phyloP scores from a whole-genome alignment of 2,888 invertebrate genomes.

The Lissocephala sabroskyi region DNA sequence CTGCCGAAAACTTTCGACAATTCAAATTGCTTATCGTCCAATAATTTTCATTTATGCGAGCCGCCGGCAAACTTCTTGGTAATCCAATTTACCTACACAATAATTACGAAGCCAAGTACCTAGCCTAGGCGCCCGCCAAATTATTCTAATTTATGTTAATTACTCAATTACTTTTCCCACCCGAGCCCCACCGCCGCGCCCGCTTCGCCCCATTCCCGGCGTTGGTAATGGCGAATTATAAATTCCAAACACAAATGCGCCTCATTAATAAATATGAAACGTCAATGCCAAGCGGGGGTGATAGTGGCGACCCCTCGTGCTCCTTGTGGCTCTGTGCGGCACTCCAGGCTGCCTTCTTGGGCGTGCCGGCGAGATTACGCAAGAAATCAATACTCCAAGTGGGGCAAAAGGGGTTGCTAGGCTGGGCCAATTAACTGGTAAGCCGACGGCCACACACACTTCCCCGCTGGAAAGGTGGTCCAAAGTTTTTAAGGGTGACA shows the following conservation, averaged over 20 bases:
- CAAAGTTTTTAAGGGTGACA: too few species aligned
- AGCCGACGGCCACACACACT: too few species aligned
- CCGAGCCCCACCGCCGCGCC: neutral
- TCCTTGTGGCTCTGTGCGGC: slow-evolving; percentile 16
- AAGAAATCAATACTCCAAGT: slow-evolving; percentile 61
- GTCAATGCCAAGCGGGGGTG: slow-evolving; percentile 42
- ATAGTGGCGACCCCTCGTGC: too few species aligned
- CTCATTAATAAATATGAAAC: slow-evolving; percentile 67
- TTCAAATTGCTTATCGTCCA: slow-evolving; percentile 55
- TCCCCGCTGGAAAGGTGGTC: too few species aligned
- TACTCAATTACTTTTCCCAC: slow-evolving; percentile 63
- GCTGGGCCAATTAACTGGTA: neutral
- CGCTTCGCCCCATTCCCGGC: neutral
- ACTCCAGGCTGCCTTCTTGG: slow-evolving; percentile 30
- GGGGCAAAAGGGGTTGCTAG: slow-evolving; percentile 47
- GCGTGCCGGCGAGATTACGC: slow-evolving; percentile 53
- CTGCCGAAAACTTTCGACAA: slow-evolving; percentile 29
- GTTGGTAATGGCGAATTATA: slow-evolving; percentile 48
- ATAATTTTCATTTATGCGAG: slow-evolving; percentile 33
- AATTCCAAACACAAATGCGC: slow-evolving; percentile 66
- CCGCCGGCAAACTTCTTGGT: too few species aligned
- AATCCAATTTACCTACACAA: slow-evolving; percentile 59
- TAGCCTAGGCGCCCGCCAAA: slow-evolving; percentile 48
- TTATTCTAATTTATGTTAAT: slow-evolving; percentile 70
- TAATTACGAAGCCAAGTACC: slow-evolving; percentile 41